A percentile compares a stretch with the other conserved stretches of the same genome.
phyloP scores from a whole-genome alignment of 2,888 invertebrate species.

The Napeogenes inachia region DNA sequence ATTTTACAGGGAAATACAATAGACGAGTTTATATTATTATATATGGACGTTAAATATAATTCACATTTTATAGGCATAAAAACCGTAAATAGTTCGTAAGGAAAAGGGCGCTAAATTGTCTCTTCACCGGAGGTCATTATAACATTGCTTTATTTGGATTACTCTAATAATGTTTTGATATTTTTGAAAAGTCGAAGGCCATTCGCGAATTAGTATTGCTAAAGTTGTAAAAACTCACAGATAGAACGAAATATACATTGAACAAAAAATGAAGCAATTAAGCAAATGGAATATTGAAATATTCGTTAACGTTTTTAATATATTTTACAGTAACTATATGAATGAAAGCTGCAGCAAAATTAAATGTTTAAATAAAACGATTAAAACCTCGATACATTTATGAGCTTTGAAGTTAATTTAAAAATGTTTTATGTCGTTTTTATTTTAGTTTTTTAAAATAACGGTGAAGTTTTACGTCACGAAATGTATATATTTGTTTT shows the following conservation, averaged over 20 bases:
- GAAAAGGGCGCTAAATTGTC: constrained; percentile 10
- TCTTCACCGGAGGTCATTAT: constrained; percentile 12
- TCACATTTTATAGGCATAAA: no score
- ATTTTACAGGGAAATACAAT: no score
- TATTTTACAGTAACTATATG: not conserved
- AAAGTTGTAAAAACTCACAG: constrained; percentile 10
- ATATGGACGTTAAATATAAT: no score
- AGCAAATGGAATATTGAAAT: constrained; percentile 7
- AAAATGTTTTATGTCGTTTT: no score
- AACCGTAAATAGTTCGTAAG: not conserved
- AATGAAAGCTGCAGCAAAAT: not conserved
- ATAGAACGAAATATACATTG: constrained; percentile 9
- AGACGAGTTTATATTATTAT: no score
- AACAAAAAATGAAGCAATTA: constrained; percentile 6
- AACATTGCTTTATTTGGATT: constrained; percentile 16
- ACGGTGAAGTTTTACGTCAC: no score
- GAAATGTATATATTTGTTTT: no score
- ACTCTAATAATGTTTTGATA: constrained; percentile 18
- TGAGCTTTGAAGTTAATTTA: no score
- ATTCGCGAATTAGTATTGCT: constrained; percentile 5
- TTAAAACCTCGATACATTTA: no score
- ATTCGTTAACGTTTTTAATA: constrained; percentile 2
- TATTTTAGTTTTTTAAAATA: no score
- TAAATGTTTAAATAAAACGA: not conserved
- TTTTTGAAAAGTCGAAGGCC: constrained; percentile 14